Evolutionary conservation across 2,113 vertebrate genomes (phyloP).

Genomic region (Physeter macrocephalus): DNA sequence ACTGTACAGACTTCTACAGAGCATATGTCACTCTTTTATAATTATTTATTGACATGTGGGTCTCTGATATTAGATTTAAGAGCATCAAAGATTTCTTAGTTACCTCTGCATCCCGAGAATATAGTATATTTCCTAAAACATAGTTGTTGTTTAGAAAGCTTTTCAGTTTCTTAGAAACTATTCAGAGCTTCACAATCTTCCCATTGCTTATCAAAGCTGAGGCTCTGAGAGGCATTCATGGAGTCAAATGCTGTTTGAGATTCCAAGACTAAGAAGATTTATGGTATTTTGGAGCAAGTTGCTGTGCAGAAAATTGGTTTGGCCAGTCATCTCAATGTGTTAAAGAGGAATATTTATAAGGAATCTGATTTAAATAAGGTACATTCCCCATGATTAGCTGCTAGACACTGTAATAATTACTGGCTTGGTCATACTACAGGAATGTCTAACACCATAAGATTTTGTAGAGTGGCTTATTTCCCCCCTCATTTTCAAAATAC

Average conservation of each 20-base stretch:
- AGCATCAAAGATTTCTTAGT: background rate
- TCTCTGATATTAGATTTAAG: background rate
- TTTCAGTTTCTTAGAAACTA: background rate
- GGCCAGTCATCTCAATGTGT: conserved; percentile 9
- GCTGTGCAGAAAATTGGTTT: conserved; percentile 17
- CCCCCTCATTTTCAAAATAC: background rate
- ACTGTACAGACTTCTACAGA: background rate
- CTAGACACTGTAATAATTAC: background rate
- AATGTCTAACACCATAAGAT: background rate
- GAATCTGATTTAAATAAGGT: conserved; percentile 49
- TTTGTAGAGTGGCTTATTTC: background rate
- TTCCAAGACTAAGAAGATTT: background rate
- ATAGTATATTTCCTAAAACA: background rate
- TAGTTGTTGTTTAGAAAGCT: background rate
- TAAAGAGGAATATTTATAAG: conserved; percentile 27
- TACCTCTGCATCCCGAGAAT: background rate
- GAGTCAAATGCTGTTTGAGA: background rate
- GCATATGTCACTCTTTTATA: too few relatives aligned
- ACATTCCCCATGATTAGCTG: background rate
- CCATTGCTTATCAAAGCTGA: background rate
- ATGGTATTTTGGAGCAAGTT: background rate
- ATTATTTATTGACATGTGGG: background rate
- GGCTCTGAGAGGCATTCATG: background rate
- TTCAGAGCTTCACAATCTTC: background rate
- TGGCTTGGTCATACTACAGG: background rate